These are phyloP conservation scores for Leptothorax acervorum DNA, from an alignment of 2,888 invertebrate genomes.

Conservation along the genomic window DNA sequence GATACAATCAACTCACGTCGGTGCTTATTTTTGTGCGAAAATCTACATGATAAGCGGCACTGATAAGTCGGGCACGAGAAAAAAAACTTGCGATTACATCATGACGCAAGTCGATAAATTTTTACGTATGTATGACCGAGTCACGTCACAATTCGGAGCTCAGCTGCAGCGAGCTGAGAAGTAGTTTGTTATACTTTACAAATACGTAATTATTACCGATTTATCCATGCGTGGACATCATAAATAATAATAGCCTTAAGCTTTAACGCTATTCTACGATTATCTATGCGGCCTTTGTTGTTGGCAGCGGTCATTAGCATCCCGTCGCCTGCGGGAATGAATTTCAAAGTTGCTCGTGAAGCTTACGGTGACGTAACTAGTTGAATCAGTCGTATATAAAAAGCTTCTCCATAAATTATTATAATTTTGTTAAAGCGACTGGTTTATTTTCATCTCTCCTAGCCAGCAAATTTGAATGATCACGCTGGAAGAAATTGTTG, in stretches of 20 bases:
- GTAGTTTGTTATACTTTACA: conserved; percentile 75
- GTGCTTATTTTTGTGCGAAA: neutral
- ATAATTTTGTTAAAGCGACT: neutral
- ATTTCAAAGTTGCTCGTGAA: conserved; percentile 3
- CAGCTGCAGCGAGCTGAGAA: conserved; percentile 76
- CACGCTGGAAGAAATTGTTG: conserved; percentile 67
- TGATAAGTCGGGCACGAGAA: neutral
- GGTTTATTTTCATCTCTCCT: neutral
- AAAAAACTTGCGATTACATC: neutral
- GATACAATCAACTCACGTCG: conserved; percentile 1
- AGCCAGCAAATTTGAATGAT: conserved; percentile 53
- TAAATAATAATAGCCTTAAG: conserved; percentile 56
- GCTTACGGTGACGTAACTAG: neutral
- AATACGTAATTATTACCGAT: conserved; percentile 77
- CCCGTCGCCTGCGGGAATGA: conserved; percentile 13
- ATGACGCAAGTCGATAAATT: conserved; percentile 18
- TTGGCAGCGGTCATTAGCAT: conserved; percentile 40
- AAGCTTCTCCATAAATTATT: neutral
- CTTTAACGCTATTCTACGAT: neutral
- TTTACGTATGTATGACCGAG: conserved; percentile 54
- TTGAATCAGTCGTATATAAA: neutral
- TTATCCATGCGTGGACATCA: conserved; percentile 53
- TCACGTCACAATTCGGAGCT: conserved; percentile 71
- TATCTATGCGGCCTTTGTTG: conserved; percentile 37
- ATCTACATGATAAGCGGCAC: conserved; percentile 9